Evolutionary conservation across 2,888 invertebrate genomes (phyloP), one percentile per base, ranked within the genome.

Genomic region (Microctonus aethiopoides): DNA sequence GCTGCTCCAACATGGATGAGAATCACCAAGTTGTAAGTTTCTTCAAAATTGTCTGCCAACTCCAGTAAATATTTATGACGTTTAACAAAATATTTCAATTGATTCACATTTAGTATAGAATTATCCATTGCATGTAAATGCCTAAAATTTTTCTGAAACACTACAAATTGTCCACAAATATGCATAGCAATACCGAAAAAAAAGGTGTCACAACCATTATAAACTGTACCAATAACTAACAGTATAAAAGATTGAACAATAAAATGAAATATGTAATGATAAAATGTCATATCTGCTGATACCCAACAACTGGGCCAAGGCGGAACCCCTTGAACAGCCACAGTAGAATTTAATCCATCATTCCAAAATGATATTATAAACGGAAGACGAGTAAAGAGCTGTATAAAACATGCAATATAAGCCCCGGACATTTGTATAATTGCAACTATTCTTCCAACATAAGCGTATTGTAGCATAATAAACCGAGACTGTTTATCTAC

Each of bases 131-230:
- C 29, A 36, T 67, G 13, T 52, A 60, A 1, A 16, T 34, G 24
- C 9, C 34, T 10, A 10, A 67, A n/a, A 10, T n/a, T 61, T 5
- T 54, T 2, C 10, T 57, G 24, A 11, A 74, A 61, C 6, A 71
- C 11, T 29, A 70, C 67, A 20, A 70, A 65, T 32, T 74, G 74
- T 46, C 70, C 74, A 52, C 67, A 68, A 16, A 72, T 26, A 57
- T 74, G 72, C 70, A 74, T 68, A 11, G 65, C 67, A n/a, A 74
- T 36, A 3, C 68, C 68, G 32, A 74, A 72, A 13, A 67, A 64
- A 2, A 70, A 64, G 2, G 32, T 57, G 57, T 72, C 72, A 56
- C 56, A 56, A 24, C 70, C 72, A n/a, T 68, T 54, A 39, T 56
- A 61, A 0, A 61, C 68, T 22, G 22, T 51, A 16, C 66, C n/a